Conservation (phyloP, 1,140 invertebrate genomes). For the Aphis gossypii region DNA sequence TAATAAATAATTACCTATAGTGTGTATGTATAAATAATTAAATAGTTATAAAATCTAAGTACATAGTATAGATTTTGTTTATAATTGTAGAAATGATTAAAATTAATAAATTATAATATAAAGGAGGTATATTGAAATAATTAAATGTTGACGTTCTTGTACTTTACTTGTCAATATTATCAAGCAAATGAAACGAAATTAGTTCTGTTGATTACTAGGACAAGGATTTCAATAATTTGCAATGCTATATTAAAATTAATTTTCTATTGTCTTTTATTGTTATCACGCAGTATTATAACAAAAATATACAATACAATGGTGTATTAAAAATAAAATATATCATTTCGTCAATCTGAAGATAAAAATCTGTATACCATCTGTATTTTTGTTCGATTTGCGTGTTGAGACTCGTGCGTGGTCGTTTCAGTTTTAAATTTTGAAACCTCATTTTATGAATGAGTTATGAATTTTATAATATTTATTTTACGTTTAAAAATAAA, state of each 20-base stretch:
- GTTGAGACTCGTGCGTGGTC: not conserved
- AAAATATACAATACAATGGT: not conserved
- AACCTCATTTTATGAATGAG: not conserved
- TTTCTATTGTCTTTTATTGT: not conserved
- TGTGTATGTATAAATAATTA: not conserved
- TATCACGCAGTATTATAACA: not conserved
- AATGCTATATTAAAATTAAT: not conserved
- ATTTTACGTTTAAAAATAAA: constrained; percentile 13
- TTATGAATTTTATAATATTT: not conserved
- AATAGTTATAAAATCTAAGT: not conserved
- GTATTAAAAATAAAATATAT: constrained; percentile 8
- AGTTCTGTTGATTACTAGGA: not conserved
- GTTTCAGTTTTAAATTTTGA: not conserved
- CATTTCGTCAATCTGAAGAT: not conserved
- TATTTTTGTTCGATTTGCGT: not conserved
- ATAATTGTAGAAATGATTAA: no score
- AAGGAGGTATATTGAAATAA: not conserved
- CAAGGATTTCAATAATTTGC: not conserved
- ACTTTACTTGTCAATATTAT: not conserved
- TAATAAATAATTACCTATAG: not conserved
- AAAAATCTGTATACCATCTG: not conserved
- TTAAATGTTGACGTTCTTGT: not conserved
- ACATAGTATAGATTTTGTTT: no score
- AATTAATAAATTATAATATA: no score
- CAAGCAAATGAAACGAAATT: not conserved